These are phyloP conservation scores for Dicrostonyx torquatus DNA, from an alignment of 2,797 vertebrate genomes.

Conservation along the genomic window DNA sequence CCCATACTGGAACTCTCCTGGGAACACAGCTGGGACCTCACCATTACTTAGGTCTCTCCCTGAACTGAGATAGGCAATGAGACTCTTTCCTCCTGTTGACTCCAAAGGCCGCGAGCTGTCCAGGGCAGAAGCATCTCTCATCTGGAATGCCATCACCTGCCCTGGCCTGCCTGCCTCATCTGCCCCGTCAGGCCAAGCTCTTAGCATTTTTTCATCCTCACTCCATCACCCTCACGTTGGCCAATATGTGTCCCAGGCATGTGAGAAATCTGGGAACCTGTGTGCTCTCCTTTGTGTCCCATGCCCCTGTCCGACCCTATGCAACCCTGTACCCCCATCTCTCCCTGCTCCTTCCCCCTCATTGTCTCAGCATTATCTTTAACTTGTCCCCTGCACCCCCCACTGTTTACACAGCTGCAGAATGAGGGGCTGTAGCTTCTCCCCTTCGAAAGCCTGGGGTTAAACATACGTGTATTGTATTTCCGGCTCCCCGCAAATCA, in stretches of 20 bases:
- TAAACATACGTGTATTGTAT: constrained; percentile 55
- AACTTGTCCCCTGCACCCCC: constrained; percentile 18
- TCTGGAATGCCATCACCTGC: background rate
- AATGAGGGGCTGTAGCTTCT: constrained; percentile 57
- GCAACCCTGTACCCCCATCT: background rate
- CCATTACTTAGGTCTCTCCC: background rate
- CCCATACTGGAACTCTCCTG: background rate
- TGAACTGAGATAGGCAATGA: background rate
- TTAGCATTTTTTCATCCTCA: background rate
- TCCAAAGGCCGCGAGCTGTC: background rate
- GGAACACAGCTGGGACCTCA: background rate
- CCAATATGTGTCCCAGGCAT: background rate
- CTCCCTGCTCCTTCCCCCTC: background rate
- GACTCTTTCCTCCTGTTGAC: background rate
- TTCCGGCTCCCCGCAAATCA: constrained; percentile 67
- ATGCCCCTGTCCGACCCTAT: background rate
- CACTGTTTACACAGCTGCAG: constrained; percentile 81
- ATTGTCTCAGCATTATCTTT: constrained; percentile 37
- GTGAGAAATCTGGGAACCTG: background rate
- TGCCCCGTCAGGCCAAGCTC: background rate
- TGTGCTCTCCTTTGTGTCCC: background rate
- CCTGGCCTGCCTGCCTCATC: background rate
- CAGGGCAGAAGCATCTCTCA: background rate
- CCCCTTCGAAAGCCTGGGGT: constrained; percentile 39
- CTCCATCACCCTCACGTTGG: background rate